phyloP scores from a whole-genome alignment of 2,888 invertebrate species.

The Standfussiana lucernea region DNA sequence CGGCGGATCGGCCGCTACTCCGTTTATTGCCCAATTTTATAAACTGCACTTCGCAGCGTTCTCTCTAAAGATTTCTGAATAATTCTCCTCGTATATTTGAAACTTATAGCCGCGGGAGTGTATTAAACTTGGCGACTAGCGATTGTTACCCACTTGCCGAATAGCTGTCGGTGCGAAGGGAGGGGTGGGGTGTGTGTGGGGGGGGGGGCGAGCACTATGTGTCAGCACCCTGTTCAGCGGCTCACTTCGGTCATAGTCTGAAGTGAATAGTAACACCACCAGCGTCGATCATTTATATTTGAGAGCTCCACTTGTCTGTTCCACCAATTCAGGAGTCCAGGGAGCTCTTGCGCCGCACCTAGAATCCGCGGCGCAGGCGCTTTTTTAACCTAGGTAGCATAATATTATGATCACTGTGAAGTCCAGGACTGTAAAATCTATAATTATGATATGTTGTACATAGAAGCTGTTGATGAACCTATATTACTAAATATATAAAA shows the following conservation, averaged over 20 bases:
- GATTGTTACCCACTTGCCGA: constrained; percentile 29
- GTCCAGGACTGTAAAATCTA: too few species aligned
- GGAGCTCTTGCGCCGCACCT: neutral
- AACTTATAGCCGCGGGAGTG: constrained; percentile 57
- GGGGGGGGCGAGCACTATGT: neutral
- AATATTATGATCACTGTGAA: too few species aligned
- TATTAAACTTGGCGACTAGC: constrained; percentile 51
- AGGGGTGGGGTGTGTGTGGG: neutral
- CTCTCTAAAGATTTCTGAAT: constrained; percentile 53
- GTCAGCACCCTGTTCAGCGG: neutral
- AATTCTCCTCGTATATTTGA: constrained; percentile 60
- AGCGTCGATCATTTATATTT: neutral
- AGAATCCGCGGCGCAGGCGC: neutral
- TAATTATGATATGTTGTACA: too few species aligned
- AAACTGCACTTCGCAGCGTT: constrained; percentile 57
- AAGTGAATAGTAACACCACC: neutral
- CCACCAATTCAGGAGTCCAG: neutral
- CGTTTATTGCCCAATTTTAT: constrained; percentile 62
- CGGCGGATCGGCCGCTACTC: constrained; percentile 47
- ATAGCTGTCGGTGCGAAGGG: neutral
- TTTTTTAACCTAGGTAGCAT: too few species aligned
- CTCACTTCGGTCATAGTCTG: neutral
- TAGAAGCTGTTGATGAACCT: too few species aligned
- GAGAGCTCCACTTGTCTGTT: neutral
- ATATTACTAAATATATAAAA: too few species aligned